Percentiles rank a stretch among this genome's conserved stretches.
These are phyloP conservation scores for Watsonalla cultraria DNA, from an alignment of 2,888 invertebrate genomes.

Conservation along the genomic window DNA sequence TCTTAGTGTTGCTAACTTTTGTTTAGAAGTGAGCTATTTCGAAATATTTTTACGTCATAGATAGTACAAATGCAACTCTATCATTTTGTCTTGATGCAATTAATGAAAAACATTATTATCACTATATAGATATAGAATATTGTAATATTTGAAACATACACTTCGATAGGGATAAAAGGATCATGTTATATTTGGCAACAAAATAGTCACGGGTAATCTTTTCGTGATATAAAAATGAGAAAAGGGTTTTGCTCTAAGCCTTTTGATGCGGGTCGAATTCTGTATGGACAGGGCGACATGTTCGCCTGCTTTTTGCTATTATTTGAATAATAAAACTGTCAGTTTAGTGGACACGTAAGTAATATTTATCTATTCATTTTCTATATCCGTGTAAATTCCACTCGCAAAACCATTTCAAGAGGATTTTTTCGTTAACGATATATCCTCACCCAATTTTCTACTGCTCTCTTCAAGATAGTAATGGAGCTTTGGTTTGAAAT, in stretches of 20 bases:
- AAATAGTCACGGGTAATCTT: conserved; percentile 68
- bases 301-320: conserved; percentile 69
- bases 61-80: neutral
- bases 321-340: conserved; percentile 74
- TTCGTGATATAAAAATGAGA: conserved; percentile 70
- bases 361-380: conserved; percentile 57
- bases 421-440: neutral
- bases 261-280: conserved; percentile 76
- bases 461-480: no score
- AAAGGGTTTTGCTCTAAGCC: conserved; percentile 73
- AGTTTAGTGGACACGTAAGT: conserved; percentile 56
- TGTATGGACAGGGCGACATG: conserved; percentile 66
- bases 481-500: no score
- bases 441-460: no score
- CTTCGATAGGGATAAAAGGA: conserved; percentile 48
- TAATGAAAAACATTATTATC: neutral
- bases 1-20: neutral
- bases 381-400: conserved; percentile 16
- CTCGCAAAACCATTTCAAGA: neutral
- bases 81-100: neutral
- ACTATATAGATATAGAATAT: neutral
- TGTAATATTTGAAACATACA: conserved; percentile 14
- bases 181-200: conserved; percentile 69
- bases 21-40: neutral
- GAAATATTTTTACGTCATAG: neutral